phyloP scores from a whole-genome alignment of 2,888 invertebrate genomes.

The Schizotus pectinicornis region DNA sequence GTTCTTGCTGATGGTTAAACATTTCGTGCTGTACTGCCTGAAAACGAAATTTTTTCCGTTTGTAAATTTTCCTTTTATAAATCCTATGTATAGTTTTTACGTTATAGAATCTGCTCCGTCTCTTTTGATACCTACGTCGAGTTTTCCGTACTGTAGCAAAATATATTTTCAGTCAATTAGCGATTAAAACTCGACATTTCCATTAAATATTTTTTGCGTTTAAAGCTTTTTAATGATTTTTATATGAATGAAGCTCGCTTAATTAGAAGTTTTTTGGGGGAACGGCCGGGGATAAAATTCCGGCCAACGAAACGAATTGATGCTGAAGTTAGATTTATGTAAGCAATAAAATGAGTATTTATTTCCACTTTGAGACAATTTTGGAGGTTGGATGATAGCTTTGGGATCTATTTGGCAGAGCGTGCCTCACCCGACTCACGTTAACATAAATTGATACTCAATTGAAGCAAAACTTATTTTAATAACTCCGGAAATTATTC shows the following conservation, averaged over 20 bases:
- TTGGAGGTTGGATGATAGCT: conserved; percentile 25
- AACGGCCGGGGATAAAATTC: too few species aligned
- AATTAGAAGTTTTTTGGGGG: too few species aligned
- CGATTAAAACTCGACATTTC: too few species aligned
- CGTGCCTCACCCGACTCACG: conserved; percentile 19
- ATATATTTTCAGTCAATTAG: too few species aligned
- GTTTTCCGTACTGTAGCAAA: too few species aligned
- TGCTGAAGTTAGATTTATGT: conserved; percentile 23
- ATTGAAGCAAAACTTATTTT: conserved; percentile 22
- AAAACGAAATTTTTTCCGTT: conserved; percentile 15
- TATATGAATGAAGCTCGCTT: too few species aligned
- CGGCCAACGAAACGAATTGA: conserved; percentile 8
- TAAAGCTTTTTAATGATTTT: too few species aligned
- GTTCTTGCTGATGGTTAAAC: conserved; percentile 18
- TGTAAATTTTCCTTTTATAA: too few species aligned
- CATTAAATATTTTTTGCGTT: too few species aligned
- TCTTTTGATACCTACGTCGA: too few species aligned
- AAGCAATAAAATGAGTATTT: conserved; percentile 29
- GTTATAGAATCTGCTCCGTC: not conserved
- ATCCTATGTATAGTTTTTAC: not conserved
- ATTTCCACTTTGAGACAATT: conserved; percentile 36
- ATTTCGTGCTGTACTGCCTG: conserved; percentile 9
- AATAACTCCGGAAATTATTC: conserved; percentile 10
- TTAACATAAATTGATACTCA: conserved; percentile 22
- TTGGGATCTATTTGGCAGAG: conserved; percentile 26